Conservation (phyloP, 2,888 invertebrate species). For the Platycheirus albimanus region DNA sequence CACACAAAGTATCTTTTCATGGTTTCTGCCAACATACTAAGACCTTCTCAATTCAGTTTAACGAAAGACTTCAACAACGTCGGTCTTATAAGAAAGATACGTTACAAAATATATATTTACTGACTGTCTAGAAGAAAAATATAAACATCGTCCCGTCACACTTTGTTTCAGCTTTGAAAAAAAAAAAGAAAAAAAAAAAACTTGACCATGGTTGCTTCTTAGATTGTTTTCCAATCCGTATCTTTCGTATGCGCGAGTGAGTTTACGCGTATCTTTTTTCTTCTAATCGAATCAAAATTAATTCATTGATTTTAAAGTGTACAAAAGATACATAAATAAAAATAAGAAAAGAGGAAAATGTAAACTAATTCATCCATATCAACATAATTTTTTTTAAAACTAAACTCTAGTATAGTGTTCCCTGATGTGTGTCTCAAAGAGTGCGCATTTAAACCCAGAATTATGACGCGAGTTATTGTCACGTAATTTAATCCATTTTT, state of each 20-base stretch:
- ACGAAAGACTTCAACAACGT: constrained; percentile 71
- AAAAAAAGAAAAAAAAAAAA: neutral
- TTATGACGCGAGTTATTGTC: constrained; percentile 67
- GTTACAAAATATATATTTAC: neutral
- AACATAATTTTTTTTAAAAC: constrained; percentile 23
- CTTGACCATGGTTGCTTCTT: neutral
- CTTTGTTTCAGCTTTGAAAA: neutral
- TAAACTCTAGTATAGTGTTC: constrained; percentile 17
- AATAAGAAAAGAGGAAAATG: constrained; percentile 61
- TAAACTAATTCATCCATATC: constrained; percentile 68
- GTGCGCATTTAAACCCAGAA: constrained; percentile 40
- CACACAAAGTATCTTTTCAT: constrained; percentile 44
- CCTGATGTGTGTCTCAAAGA: constrained; percentile 32
- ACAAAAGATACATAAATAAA: constrained; percentile 17
- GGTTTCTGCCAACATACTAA: constrained; percentile 60
- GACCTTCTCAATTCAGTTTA: constrained; percentile 64
- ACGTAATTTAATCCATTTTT: constrained; percentile 66
- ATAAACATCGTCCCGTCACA: constrained; percentile 4
- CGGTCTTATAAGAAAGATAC: constrained; percentile 62
- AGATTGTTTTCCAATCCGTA: constrained; percentile 4
- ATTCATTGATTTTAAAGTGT: constrained; percentile 61
- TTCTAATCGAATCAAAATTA: constrained; percentile 60
- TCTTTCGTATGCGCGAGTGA: constrained; percentile 41
- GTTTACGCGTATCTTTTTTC: constrained; percentile 32
- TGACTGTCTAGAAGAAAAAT: constrained; percentile 6